Evolutionary conservation across 1,140 invertebrate genomes (phyloP).

Genomic region (Aphidius gifuensis): DNA sequence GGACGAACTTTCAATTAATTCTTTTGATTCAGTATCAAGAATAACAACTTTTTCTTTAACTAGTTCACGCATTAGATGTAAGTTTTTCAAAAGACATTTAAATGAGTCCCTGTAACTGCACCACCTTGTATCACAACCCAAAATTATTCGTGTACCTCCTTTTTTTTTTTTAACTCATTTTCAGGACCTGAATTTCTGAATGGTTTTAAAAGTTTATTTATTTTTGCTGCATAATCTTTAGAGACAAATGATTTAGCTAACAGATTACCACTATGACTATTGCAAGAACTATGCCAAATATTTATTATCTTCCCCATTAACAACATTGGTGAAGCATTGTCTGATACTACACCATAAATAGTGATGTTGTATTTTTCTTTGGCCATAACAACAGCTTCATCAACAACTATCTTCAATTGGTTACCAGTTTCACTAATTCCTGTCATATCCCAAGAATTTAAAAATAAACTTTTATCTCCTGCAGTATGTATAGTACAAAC

Average conservation of each 20-base stretch:
- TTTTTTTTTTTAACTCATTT: background rate
- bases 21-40: background rate
- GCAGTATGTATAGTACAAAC: background rate
- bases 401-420: slow-evolving; percentile 6
- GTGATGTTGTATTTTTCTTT: slow-evolving; percentile 19
- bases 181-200: slow-evolving; percentile 12
- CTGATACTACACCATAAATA: slow-evolving; percentile 19
- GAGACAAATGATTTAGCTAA: slow-evolving; percentile 16
- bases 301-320: slow-evolving; percentile 19
- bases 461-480: background rate
- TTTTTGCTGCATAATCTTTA: background rate
- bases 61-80: slow-evolving; percentile 14
- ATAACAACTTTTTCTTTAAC: slow-evolving; percentile 3
- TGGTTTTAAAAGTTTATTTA: slow-evolving; percentile 6
- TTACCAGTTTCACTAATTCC: background rate
- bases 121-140: slow-evolving; percentile 15
- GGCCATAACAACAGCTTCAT: slow-evolving; percentile 11
- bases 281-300: slow-evolving; percentile 21
- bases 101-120: slow-evolving; percentile 16
- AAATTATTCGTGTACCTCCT: slow-evolving; percentile 12
- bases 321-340: slow-evolving; percentile 23
- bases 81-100: slow-evolving; percentile 17
- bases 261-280: slow-evolving; percentile 21
- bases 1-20: slow-evolving; percentile 8
- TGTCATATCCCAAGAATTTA: slow-evolving; percentile 4